Percentiles rank a stretch among this genome's conserved stretches.
phyloP scores from a whole-genome alignment of 2,888 invertebrate species.

The Dasypolia templi region DNA sequence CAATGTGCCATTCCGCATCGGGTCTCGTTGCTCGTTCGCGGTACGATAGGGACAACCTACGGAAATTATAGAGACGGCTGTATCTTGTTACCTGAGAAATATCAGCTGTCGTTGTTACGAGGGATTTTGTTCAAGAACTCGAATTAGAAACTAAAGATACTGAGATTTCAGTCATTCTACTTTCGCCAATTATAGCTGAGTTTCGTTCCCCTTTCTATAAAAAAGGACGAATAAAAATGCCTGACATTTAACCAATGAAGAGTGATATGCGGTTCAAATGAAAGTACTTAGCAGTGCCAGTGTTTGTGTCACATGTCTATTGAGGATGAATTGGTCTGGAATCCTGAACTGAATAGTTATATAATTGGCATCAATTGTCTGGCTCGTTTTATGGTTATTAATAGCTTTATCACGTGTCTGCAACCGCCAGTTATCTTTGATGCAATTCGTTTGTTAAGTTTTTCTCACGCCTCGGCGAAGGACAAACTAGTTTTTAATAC shows the following conservation, averaged over 20 bases:
- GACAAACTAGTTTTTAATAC: constrained; percentile 18
- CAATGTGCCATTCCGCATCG: constrained; percentile 67
- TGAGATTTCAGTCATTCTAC: constrained; percentile 4
- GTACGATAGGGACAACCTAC: constrained; percentile 74
- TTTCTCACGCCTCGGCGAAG: constrained; percentile 48
- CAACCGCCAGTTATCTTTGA: constrained; percentile 58
- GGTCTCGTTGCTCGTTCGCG: constrained; percentile 71
- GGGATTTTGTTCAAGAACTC: constrained; percentile 13
- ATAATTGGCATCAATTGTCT: constrained; percentile 74
- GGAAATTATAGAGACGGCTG: constrained; percentile 76
- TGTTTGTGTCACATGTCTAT: constrained; percentile 64
- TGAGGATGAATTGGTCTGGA: constrained; percentile 64
- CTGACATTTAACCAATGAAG: constrained; percentile 31
- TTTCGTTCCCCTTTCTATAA: neutral
- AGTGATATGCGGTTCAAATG: constrained; percentile 49
- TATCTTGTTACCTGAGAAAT: constrained; percentile 59
- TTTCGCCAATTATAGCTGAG: constrained; percentile 8
- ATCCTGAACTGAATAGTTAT: constrained; percentile 58
- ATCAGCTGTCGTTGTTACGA: constrained; percentile 27
- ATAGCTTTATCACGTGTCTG: constrained; percentile 63
- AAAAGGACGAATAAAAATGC: constrained; percentile 12
- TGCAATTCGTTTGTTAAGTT: constrained; percentile 40
- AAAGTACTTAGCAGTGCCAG: constrained; percentile 41
- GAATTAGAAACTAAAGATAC: constrained; percentile 16
- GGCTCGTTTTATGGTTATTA: constrained; percentile 62